Base-by-base conservation (phyloP, 53 echinoderm and acorn worm genomes). In the Hippasteria phrygiana region DNA sequence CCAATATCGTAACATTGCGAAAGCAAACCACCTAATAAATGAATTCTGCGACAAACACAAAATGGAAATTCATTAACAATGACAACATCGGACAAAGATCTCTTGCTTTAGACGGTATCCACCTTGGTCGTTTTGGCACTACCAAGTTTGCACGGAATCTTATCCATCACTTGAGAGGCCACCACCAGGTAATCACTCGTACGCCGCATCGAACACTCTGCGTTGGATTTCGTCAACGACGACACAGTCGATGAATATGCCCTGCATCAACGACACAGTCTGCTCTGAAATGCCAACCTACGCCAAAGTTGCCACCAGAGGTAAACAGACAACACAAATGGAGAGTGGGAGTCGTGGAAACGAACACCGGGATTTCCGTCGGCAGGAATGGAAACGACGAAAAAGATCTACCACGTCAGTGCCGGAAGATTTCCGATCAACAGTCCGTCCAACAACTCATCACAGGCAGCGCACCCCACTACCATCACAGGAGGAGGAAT, bases 1-100 rank as follows among this genome's bases (percentile, higher is more conserved):
- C 11, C 65, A 65, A 29, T 65, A 26, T 29, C 65, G 24, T 29
- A 65, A 65, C 16, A 65, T 65, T 65, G 65, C 24, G 10, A 17
- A 20, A 65, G 65, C 31, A 20, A 65, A 65, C 31, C 10, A 65
- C 24, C 65, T 65, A 29, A 65, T 65, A 17, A 22, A 29, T 20
- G 31, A 65, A 26, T 29, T 65, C 31, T 65, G 65, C 65, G 11
- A 26, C 24, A 29, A 22, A 29, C 24, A 65, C 3, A 65, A n/a
- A 65, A 26, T 65, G 65, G 65, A n/a, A 65, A 11, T 65, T 65
- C 31, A 65, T 65, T 12, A 65, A 65, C 65, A 65, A 65, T 65
- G 65, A 65, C 31, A 29, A 65, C 65, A 65, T 65, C 31, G 31
- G 24, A 20, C 65, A 11, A 65, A 22, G 31, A 11, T 29, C 11